Evolutionary conservation across 2,797 vertebrate species (phyloP).

Genomic region (Psittacula derbiana): DNA sequence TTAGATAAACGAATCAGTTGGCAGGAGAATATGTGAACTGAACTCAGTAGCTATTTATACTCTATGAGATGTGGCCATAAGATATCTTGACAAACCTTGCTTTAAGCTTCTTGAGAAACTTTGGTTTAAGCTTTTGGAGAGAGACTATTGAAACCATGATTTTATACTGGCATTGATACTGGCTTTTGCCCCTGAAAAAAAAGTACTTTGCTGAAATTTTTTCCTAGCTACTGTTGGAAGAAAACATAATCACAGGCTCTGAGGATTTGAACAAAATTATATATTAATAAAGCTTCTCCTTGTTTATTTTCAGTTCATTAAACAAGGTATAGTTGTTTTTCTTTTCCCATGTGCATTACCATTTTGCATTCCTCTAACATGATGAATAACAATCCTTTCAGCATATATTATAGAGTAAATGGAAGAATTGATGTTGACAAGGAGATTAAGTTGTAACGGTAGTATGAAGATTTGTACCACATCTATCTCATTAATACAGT

Average conservation of each 20-base stretch:
- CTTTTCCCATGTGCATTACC: neutral
- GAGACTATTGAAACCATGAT: neutral
- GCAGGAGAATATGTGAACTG: neutral
- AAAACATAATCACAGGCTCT: neutral
- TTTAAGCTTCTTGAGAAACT: neutral
- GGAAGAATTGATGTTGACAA: neutral
- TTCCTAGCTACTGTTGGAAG: neutral
- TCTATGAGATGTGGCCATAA: neutral
- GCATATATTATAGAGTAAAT: neutral
- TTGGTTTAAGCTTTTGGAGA: neutral
- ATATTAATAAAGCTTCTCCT: neutral
- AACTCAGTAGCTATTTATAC: neutral
- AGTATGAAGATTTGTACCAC: neutral
- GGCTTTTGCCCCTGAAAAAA: neutral
- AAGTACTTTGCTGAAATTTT: neutral
- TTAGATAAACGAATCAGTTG: neutral
- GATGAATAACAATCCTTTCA: neutral
- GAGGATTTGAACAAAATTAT: neutral
- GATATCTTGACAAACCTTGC: neutral
- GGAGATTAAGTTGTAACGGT: neutral
- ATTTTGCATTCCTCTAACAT: neutral
- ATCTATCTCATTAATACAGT: neutral
- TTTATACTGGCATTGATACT: neutral
- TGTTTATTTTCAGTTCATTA: neutral
- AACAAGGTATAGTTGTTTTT: fast-evolving